Conservation (phyloP, 2,888 invertebrate species). For the Rapana venosa region DNA sequence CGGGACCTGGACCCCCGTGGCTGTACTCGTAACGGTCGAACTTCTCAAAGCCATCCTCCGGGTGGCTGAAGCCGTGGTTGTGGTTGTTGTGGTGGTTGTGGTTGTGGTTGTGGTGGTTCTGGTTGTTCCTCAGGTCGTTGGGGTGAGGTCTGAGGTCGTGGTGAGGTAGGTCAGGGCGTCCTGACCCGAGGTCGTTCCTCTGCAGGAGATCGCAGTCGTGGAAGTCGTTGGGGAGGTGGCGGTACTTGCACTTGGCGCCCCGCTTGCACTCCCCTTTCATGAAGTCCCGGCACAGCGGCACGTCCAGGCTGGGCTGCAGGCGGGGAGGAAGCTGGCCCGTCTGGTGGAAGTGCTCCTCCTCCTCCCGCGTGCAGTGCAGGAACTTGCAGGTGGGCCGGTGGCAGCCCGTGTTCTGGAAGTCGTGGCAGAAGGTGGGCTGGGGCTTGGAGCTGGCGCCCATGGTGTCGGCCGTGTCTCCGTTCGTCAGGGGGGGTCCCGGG, state of each 20-base stretch:
- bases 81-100: neutral
- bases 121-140: neutral
- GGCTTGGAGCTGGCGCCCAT: constrained; percentile 57
- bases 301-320: constrained; percentile 71
- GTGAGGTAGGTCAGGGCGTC: neutral
- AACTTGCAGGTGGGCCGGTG: constrained; percentile 87
- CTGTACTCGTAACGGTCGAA: constrained; percentile 56
- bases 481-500: neutral
- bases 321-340: constrained; percentile 86
- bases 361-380: constrained; percentile 87
- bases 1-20: constrained; percentile 62
- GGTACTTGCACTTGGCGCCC: constrained; percentile 80
- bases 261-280: constrained; percentile 82
- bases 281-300: constrained; percentile 83
- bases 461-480: constrained; percentile 28
- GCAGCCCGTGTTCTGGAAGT: constrained; percentile 87
- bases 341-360: constrained; percentile 85
- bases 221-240: constrained; percentile 73
- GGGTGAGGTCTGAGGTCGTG: constrained; percentile 19
- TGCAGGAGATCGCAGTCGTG: constrained; percentile 28
- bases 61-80: constrained; percentile 34
- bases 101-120: constrained; percentile 13
- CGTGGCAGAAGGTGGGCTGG: constrained; percentile 81
- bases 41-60: constrained; percentile 43
- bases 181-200: constrained; percentile 16